Conservation (phyloP, 2,113 vertebrate species). For the Lasiurus borealis region DNA sequence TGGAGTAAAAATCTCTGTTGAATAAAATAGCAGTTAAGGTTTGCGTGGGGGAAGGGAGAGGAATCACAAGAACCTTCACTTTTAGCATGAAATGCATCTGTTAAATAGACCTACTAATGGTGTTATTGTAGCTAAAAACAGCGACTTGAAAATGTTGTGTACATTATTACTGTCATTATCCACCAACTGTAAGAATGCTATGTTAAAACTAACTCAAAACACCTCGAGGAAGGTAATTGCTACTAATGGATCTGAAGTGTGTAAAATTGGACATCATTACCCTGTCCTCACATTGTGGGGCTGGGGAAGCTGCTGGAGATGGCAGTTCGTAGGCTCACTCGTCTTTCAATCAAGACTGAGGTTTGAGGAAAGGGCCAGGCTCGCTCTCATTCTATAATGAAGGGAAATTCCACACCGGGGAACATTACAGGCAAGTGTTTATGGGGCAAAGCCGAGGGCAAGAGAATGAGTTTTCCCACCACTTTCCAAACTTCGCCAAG, state of each 20-base stretch:
- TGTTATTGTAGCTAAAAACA: slow-evolving; percentile 90
- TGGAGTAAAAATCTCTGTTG: slow-evolving; percentile 57
- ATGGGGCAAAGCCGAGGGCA: slow-evolving; percentile 70
- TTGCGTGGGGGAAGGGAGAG: slow-evolving; percentile 14
- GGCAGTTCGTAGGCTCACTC: slow-evolving; percentile 87
- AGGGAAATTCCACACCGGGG: slow-evolving; percentile 86
- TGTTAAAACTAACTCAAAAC: slow-evolving; percentile 94
- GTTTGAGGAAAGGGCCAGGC: slow-evolving; percentile 90
- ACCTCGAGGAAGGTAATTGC: slow-evolving; percentile 95
- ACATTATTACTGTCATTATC: slow-evolving; percentile 93
- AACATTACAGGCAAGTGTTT: slow-evolving; percentile 72
- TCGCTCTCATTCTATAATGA: slow-evolving; percentile 82
- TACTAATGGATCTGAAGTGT: slow-evolving; percentile 96
- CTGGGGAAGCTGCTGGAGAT: slow-evolving; percentile 87
- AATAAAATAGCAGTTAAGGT: slow-evolving; percentile 59
- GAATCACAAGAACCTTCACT: slow-evolving; percentile 86
- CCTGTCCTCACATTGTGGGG: slow-evolving; percentile 91
- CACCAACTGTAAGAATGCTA: slow-evolving; percentile 93
- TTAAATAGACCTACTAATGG: slow-evolving; percentile 90
- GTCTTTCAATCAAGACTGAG: slow-evolving; percentile 88
- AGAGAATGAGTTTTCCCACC: slow-evolving; percentile 66
- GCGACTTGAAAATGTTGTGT: slow-evolving; percentile 90
- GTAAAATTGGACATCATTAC: slow-evolving; percentile 96
- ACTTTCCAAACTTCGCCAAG: slow-evolving; percentile 26
- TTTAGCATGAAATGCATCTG: slow-evolving; percentile 86